phyloP scores from a whole-genome alignment of 2,113 vertebrate genomes.

The Grammomys dolichurus region DNA sequence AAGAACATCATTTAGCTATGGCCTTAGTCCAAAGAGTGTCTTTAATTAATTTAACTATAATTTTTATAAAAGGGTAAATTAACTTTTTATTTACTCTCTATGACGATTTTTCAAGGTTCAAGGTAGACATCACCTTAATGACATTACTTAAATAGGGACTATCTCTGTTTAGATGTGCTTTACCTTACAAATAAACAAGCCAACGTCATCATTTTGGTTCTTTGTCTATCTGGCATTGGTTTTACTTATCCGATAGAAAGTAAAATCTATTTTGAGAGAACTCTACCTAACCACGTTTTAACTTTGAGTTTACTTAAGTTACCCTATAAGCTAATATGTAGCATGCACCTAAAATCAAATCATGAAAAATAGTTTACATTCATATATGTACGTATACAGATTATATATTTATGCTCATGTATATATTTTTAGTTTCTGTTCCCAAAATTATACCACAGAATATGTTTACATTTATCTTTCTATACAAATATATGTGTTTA shows the following conservation, averaged over 20 bases:
- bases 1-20: background rate
- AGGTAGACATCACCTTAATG: background rate
- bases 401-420: background rate
- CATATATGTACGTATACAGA: background rate
- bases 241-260: background rate
- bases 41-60: background rate
- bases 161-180: background rate
- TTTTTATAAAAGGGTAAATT: background rate
- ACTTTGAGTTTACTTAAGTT: background rate
- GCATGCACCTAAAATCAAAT: background rate
- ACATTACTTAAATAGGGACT: background rate
- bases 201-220: background rate
- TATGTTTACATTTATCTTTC: background rate
- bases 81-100: background rate
- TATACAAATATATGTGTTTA: background rate
- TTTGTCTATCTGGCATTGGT: background rate
- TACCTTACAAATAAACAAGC: conserved; percentile 7
- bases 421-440: background rate
- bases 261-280: conserved; percentile 26
- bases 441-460: background rate
- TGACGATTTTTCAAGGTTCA: conserved; percentile 1
- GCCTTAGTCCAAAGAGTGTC: background rate
- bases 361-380: background rate
- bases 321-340: background rate
- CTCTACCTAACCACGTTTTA: background rate